These are phyloP conservation scores for Petrocephalus schoutedeni DNA, from an alignment of 2,797 vertebrate genomes.

Conservation along the genomic window DNA sequence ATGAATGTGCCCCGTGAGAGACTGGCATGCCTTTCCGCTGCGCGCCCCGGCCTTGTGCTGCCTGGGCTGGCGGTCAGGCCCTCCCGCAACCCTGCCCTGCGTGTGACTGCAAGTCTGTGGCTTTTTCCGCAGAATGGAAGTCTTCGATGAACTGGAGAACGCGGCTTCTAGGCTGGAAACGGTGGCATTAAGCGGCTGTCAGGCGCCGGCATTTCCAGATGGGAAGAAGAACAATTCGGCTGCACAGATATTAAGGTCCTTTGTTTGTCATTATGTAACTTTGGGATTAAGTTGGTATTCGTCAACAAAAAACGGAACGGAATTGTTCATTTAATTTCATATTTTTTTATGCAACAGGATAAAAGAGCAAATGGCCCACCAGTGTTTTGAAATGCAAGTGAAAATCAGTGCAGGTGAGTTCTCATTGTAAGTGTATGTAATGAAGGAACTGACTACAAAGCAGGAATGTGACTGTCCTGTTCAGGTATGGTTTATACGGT, in stretches of 20 bases:
- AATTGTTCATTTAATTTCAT: background rate
- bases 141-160: conserved; percentile 22
- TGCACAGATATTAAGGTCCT: conserved; percentile 54
- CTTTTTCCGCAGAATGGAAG: background rate
- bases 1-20: background rate
- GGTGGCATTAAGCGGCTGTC: conserved; percentile 20
- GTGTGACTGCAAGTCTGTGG: background rate
- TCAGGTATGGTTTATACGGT: background rate
- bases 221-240: conserved; percentile 34
- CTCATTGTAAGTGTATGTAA: background rate
- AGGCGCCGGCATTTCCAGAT: conserved; percentile 19
- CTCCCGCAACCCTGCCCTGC: background rate
- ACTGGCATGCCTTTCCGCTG: background rate
- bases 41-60: background rate
- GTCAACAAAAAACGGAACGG: background rate
- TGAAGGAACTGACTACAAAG: background rate
- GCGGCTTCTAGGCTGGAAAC: conserved; percentile 33
- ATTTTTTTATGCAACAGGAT: conserved; percentile 47
- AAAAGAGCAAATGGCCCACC: conserved; percentile 64
- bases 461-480: background rate
- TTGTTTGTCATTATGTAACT: background rate
- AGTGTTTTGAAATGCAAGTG: conserved; percentile 68
- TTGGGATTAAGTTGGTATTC: background rate
- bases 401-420: conserved; percentile 58
- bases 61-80: background rate